Conservation (phyloP, 1,140 invertebrate species). For the Ceratina japonica region DNA sequence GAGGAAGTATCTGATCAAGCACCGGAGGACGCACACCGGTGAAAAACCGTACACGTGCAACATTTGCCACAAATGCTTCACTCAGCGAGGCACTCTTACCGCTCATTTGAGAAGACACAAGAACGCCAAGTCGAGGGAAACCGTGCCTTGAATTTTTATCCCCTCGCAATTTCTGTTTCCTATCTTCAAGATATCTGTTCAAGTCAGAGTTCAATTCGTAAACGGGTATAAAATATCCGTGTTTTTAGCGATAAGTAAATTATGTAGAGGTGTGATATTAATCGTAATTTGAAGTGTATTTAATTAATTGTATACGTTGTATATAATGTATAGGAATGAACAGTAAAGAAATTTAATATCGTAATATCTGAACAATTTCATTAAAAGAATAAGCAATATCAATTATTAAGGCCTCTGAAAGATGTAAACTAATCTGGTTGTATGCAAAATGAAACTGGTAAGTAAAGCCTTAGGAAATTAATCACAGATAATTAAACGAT, state of each 20-base stretch:
- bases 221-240: no score
- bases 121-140: slow-evolving; percentile 11
- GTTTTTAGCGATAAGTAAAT: neutral
- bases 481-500: no score
- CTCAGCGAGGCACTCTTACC: slow-evolving; percentile 80
- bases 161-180: neutral
- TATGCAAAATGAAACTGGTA: neutral
- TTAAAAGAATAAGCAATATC: neutral
- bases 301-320: neutral
- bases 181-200: neutral
- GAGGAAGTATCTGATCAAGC: slow-evolving; percentile 79
- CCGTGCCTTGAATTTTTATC: neutral
- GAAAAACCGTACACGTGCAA: slow-evolving; percentile 75
- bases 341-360: neutral
- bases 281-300: neutral
- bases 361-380: neutral
- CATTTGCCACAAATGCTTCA: slow-evolving; percentile 81
- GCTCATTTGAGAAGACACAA: slow-evolving; percentile 64
- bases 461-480: neutral
- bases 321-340: slow-evolving; percentile 12
- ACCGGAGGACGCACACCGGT: slow-evolving; percentile 74
- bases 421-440: neutral
- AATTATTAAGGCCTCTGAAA: neutral
- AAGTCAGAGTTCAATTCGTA: no score
- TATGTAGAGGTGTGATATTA: neutral